Base-by-base conservation (phyloP, 2,797 vertebrate genomes). In the Decapterus maruadsi region DNA sequence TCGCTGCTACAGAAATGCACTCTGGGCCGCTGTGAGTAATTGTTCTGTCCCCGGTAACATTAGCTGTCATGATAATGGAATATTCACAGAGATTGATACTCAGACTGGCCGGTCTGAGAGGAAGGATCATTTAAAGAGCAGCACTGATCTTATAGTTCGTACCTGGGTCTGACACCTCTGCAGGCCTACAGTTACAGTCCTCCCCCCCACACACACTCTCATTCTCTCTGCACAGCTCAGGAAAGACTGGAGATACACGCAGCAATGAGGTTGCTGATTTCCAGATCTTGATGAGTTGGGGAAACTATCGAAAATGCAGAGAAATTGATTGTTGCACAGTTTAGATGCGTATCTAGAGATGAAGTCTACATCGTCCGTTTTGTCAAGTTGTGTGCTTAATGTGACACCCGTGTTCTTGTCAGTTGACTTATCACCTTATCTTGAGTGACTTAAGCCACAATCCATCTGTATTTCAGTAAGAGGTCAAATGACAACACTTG, bases 31-130 rank as follows among this genome's bases (percentile, higher is more conserved):
- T 87, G 92, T 94, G 92, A 96, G 90, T 94, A 93, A 94, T 96
- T 94, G 93, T 86, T 89, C 95, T 94, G 91, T 93, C 93, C 90
- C 89, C 87, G 17, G n/a, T 95, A 94, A 94, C 90, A 94, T 94
- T 93, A 95, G 85, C 93, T 95, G 84, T 93, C 83, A 81, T 90
- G 90, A 92, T 95, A 95, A 94, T 91, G 89, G 88, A 90, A 87
- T 80, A 90, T 94, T 90, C 90, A 92, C 90, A 89, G 89, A 93
- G 94, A 95, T 94, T 93, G 87, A 94, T 95, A 74, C 51, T 72
- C 74, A 19, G 71, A 88, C 83, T 86, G 88, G 86, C 77, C 73
- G 74, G 60, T 82, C 72, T 82, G 81, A 92, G 83, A 86, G 89
- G 85, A 88, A 54, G 84, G 73, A 93, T 94, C 84, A 86, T 86